Evolutionary conservation across 2,113 vertebrate species (phyloP), one percentile per base, ranked within the genome.

Genomic region (Emydura subglobosa): DNA sequence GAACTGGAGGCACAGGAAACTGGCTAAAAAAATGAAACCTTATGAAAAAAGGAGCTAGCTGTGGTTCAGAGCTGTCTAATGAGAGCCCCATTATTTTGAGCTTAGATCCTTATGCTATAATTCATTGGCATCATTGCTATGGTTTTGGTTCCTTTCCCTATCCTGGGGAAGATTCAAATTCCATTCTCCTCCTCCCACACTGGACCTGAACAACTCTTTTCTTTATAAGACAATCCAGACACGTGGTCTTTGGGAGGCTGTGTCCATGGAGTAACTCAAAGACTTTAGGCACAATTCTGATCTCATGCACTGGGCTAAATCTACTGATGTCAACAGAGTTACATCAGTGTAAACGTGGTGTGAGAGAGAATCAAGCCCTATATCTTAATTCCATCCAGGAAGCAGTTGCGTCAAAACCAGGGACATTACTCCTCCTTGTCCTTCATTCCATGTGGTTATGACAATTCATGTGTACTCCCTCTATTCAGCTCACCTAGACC

Each of bases 391-490:
- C 78, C 84, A 79, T 91, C 89, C 92, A 83, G 50, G 83, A 86
- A 88, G 65, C 72, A 42, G 74, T 83, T 82, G 50, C 86, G 57
- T 80, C 74, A 78, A 90, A 47, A 91, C 24, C 82, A 31, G 79
- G 61, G 85, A 81, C 85, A 65, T 83, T 65, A 57, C 82, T 95
- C 27, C 94, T 59, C 84, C 44, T 78, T 47, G 0, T 47, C 82
- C 92, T 88, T 59, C 92, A 93, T 42, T 79, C 92, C 27, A 79
- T 65, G 82, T 1, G 16, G 72, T 10, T 96, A 87, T 0, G 0
- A 82, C 50, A 94, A 94, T 94, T 95, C 88, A 85, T 92, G 91
- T 95, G 92, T 95, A 94, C 90, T 96, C 88, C 93, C 96, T 42
- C 74, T 93, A 39, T 89, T 89, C 95, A 93, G 93, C 96, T 92